These are phyloP conservation scores for Philotrypesis tridentata DNA, from an alignment of 1,140 invertebrate genomes.

Conservation along the genomic window DNA sequence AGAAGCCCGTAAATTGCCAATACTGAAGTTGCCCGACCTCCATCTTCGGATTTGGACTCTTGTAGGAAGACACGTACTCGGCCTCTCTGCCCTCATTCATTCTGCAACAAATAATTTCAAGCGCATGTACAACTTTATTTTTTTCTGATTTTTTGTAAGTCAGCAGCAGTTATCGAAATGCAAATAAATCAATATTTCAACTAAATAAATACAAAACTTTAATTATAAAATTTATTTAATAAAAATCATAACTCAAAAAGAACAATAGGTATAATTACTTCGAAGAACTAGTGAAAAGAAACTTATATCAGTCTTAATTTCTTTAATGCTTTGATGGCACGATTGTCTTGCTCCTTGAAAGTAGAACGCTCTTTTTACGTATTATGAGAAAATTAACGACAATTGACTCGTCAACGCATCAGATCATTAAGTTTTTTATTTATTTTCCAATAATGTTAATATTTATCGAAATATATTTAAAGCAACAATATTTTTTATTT, in stretches of 20 bases:
- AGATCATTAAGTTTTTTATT: neutral
- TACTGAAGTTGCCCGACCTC: constrained; percentile 64
- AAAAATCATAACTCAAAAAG: neutral
- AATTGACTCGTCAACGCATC: neutral
- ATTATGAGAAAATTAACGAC: constrained; percentile 36
- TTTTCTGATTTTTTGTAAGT: constrained; percentile 2
- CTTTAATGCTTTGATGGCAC: neutral
- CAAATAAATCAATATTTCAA: constrained; percentile 7
- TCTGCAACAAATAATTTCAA: constrained; percentile 38
- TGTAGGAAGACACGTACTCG: constrained; percentile 68
- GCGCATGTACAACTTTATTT: constrained; percentile 10
- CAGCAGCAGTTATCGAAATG: neutral
- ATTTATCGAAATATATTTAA: neutral
- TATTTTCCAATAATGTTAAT: constrained; percentile 8
- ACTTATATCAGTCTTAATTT: neutral
- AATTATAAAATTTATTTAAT: neutral
- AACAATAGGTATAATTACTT: neutral
- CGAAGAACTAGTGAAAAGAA: neutral
- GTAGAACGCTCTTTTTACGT: constrained; percentile 11
- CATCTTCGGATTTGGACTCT: constrained; percentile 61
- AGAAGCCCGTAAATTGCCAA: constrained; percentile 74
- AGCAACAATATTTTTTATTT: too few species aligned
- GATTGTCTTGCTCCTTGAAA: constrained; percentile 1
- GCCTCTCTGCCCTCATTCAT: constrained; percentile 48
- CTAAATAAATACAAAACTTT: neutral